Evolutionary conservation across 1,140 invertebrate genomes (phyloP).

Genomic region (Drosophila lowei): DNA sequence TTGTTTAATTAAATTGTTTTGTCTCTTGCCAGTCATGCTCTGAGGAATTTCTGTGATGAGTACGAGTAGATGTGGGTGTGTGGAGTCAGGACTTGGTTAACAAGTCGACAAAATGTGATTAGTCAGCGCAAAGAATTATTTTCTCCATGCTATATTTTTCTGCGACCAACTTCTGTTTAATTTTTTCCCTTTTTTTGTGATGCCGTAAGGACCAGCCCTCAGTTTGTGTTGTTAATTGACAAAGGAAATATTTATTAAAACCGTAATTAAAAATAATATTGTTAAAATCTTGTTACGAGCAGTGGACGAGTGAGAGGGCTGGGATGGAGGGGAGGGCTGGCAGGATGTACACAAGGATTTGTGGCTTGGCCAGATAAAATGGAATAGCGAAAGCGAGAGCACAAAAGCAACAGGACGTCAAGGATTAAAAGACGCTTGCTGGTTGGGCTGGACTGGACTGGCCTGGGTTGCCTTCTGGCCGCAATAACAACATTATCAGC

Average conservation of each 20-base stretch:
- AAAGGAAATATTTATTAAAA: conserved; percentile 76
- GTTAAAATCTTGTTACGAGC: conserved; percentile 63
- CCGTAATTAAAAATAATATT: conserved; percentile 79
- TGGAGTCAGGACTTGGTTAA: conserved; percentile 26
- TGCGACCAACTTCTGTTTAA: conserved; percentile 30
- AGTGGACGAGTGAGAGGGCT: conserved; percentile 16
- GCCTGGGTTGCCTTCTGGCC: conserved; percentile 31
- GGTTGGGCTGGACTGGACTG: conserved; percentile 9
- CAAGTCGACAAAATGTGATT: conserved; percentile 43
- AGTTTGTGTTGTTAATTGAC: conserved; percentile 64
- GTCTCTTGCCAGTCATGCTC: conserved; percentile 50
- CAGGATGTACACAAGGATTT: conserved; percentile 43
- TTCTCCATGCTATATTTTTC: conserved; percentile 13
- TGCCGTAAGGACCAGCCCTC: background rate
- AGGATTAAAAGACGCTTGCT: conserved; percentile 74
- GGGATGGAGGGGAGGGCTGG: conserved; percentile 22
- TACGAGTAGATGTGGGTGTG: background rate
- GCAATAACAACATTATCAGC: conserved; percentile 72
- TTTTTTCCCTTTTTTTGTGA: background rate
- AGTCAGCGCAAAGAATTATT: conserved; percentile 23
- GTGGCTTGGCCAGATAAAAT: conserved; percentile 46
- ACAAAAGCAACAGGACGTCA: conserved; percentile 74
- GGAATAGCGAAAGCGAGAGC: conserved; percentile 23
- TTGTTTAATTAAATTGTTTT: conserved; percentile 76
- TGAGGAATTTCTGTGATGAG: conserved; percentile 32